Conservation (phyloP, 2,888 invertebrate species). For the Clistopyga incitator region DNA sequence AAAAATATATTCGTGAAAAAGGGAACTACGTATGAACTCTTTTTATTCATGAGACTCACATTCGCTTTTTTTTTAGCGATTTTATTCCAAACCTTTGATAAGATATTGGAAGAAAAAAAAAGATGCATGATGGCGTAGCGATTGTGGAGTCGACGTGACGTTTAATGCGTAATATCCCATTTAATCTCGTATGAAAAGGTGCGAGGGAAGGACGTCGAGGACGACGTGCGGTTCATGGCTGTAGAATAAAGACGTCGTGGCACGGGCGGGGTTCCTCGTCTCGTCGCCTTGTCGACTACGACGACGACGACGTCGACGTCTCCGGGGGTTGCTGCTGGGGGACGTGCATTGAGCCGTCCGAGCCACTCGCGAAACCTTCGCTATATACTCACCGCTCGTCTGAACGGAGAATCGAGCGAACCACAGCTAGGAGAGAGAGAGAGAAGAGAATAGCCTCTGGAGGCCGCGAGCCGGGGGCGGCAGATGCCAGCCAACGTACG, state of each 20-base stretch:
- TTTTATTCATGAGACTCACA: not conserved
- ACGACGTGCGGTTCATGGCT: conserved; percentile 72
- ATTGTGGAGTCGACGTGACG: conserved; percentile 73
- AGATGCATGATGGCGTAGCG: conserved; percentile 14
- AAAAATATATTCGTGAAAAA: no score
- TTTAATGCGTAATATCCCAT: conserved; percentile 83
- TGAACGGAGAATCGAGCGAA: conserved; percentile 46
- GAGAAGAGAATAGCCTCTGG: conserved; percentile 69
- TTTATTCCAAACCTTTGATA: not conserved
- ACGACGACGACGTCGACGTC: conserved; percentile 51
- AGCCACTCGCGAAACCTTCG: conserved; percentile 78
- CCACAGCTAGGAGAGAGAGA: conserved; percentile 10
- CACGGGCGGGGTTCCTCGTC: conserved; percentile 49
- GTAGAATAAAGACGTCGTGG: conserved; percentile 77
- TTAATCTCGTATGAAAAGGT: conserved; percentile 82
- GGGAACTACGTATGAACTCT: not conserved
- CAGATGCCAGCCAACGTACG: conserved; percentile 79
- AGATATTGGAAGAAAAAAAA: not conserved
- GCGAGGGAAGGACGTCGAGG: conserved; percentile 56
- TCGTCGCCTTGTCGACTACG: conserved; percentile 46
- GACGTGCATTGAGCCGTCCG: conserved; percentile 82
- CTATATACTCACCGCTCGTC: conserved; percentile 45
- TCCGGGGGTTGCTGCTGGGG: conserved; percentile 75
- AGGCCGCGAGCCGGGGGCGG: conserved; percentile 77
- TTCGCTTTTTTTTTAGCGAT: not conserved